phyloP scores from a whole-genome alignment of 2,797 vertebrate genomes.

The Salarias fasciatus region DNA sequence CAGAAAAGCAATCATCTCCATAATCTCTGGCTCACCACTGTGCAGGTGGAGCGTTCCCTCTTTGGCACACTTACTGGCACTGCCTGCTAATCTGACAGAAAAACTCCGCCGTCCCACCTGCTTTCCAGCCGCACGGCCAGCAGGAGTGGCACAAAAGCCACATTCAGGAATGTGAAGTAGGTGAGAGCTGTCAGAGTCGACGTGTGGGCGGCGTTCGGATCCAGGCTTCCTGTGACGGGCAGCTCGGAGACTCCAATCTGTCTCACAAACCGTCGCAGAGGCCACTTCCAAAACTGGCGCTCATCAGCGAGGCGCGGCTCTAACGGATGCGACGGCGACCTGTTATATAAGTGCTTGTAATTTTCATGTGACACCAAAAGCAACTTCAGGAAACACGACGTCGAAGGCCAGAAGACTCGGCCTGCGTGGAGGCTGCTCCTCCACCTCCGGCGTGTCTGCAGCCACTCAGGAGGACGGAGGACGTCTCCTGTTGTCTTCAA shows the following conservation, averaged over 20 bases:
- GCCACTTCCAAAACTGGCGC: too few species aligned
- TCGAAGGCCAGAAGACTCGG: too few species aligned
- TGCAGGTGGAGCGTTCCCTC: constrained; percentile 46
- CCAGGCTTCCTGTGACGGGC: constrained; percentile 5
- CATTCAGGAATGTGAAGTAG: too few species aligned
- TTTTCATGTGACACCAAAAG: too few species aligned
- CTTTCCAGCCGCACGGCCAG: constrained; percentile 8
- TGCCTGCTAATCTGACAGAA: constrained; percentile 46
- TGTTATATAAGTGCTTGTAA: too few species aligned
- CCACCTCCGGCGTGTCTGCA: too few species aligned
- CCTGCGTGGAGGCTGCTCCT: too few species aligned
- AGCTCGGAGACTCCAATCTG: background rate
- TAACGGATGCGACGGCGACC: too few species aligned
- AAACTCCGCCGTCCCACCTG: constrained; percentile 35
- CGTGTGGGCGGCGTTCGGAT: constrained; percentile 3
- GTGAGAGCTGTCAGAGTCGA: too few species aligned
- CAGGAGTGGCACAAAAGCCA: background rate
- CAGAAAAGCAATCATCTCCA: constrained; percentile 41
- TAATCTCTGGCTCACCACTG: constrained; percentile 35
- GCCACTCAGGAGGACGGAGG: background rate
- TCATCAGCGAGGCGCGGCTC: too few species aligned
- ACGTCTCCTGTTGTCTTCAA: background rate
- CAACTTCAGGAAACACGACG: too few species aligned
- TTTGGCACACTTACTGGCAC: constrained; percentile 38
- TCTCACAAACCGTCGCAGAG: too few species aligned